Base-by-base conservation (phyloP, 2,888 invertebrate species). In the Ectobius pallidus region DNA sequence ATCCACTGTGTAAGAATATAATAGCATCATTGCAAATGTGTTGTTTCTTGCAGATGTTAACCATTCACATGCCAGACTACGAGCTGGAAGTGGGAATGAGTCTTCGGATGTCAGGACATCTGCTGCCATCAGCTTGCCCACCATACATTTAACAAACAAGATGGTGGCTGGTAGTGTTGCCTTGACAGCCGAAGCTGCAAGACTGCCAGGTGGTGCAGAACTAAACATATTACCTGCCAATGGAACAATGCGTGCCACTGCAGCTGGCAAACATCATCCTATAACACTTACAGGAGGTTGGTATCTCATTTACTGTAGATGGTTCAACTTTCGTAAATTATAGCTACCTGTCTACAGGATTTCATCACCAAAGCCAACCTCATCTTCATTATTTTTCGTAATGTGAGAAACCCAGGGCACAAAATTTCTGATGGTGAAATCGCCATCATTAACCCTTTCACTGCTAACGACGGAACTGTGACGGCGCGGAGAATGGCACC, bases 201-300 rank as follows among this genome's bases (percentile, higher is more conserved):
- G 83, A 80, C 80, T 83, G 58, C 83, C 83, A 14, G 83, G 83
- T 49, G 83, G 83, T 27, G 82, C 83, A 2, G 83, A 83, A 74
- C 78, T 83, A 42, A 83, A 83, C 76, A 82, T 83, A 78, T 79
- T 83, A 61, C 83, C 83, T 14, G 82, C 83, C 62, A 83, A 83
- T 76, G 83, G 83, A 77, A 79, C 79, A 72, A 79, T 82, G 61
- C 79, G 80, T 74, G 79, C 81, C 63, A 78, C 80, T 69, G 18
- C 42, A 7, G 39, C 52, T 6, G 30, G 63, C 49, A 81, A 81
- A 74, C 77, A 80, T 73, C 81, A 81, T 68, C 80, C 81, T 69
- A 77, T 81, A 70, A 77, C 81, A 73, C 80, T 81, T 73, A 80
- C 80, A 79, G 81, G 81, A 81, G 81, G 81, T 81, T 69, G 22